Conservation (phyloP, 2,888 invertebrate species). For the Malacosoma neustria region DNA sequence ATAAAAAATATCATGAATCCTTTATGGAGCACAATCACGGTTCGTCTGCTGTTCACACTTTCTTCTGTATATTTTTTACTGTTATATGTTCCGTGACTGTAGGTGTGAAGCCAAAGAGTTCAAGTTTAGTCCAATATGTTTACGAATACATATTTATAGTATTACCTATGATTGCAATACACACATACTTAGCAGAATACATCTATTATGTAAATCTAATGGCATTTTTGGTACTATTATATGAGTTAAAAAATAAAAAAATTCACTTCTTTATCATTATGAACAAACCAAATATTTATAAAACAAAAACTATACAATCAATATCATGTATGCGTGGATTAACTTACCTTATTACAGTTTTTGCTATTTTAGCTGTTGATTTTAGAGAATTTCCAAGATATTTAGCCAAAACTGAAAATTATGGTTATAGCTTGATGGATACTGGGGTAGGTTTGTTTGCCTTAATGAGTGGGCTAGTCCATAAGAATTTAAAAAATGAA, state of each 20-base stretch:
- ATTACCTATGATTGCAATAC: slow-evolving; percentile 68
- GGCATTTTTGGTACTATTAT: slow-evolving; percentile 25
- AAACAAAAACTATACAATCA: slow-evolving; percentile 34
- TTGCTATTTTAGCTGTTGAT: slow-evolving; percentile 95
- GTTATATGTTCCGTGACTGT: slow-evolving; percentile 44
- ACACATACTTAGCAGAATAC: slow-evolving; percentile 65
- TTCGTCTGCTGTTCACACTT: slow-evolving; percentile 66
- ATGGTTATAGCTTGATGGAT: slow-evolving; percentile 95
- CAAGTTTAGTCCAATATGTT: slow-evolving; percentile 31
- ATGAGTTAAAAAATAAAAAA: slow-evolving; percentile 17
- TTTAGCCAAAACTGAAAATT: slow-evolving; percentile 90
- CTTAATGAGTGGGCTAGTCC: slow-evolving; percentile 85
- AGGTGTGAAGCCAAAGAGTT: slow-evolving; percentile 22
- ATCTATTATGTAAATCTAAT: slow-evolving; percentile 40
- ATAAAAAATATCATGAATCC: slow-evolving; percentile 65
- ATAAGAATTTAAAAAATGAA: slow-evolving; percentile 46
- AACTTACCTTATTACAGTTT: slow-evolving; percentile 82
- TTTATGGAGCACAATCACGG: slow-evolving; percentile 73
- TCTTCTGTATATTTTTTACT: slow-evolving; percentile 50
- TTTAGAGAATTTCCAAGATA: slow-evolving; percentile 89
- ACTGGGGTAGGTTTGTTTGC: slow-evolving; percentile 94
- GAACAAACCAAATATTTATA: slow-evolving; percentile 20
- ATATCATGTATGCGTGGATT: slow-evolving; percentile 82
- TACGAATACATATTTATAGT: slow-evolving; percentile 74
- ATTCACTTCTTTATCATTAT: slow-evolving; percentile 14